Evolutionary conservation across 2,113 vertebrate species (phyloP).

Genomic region (Rutilus rutilus): DNA sequence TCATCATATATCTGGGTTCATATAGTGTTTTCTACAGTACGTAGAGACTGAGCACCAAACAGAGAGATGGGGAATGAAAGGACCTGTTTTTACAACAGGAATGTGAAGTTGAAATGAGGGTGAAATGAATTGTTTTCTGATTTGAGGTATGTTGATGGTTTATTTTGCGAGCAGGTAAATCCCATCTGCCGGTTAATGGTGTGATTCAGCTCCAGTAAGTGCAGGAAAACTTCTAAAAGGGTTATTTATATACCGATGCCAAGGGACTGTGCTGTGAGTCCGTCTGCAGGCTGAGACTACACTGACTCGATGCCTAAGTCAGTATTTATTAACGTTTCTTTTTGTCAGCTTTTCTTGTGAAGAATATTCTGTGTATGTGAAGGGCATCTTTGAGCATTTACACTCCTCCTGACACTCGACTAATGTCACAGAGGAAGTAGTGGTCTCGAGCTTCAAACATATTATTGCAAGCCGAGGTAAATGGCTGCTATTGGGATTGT

Average conservation of each 20-base stretch:
- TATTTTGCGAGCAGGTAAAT: background rate
- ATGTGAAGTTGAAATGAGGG: background rate
- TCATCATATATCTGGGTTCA: background rate
- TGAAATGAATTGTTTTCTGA: background rate
- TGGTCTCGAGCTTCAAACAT: background rate
- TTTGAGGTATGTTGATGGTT: background rate
- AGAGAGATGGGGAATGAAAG: background rate
- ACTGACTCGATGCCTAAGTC: background rate
- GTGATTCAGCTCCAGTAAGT: conserved; percentile 15
- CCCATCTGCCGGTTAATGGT: background rate
- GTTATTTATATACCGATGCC: background rate
- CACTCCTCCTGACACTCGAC: background rate
- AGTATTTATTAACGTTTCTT: background rate
- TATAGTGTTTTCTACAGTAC: background rate
- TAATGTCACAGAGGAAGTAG: conserved; percentile 12
- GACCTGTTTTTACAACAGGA: too few species aligned
- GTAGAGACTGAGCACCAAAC: background rate
- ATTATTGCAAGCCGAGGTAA: background rate
- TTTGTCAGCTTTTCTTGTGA: background rate
- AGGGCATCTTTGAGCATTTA: background rate
- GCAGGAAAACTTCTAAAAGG: background rate
- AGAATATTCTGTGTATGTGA: background rate
- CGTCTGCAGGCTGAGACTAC: background rate
- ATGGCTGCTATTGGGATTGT: conserved; percentile 2
- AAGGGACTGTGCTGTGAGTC: background rate